Base-by-base conservation (phyloP, 2,797 vertebrate species). In the Sebastes matsubarae region DNA sequence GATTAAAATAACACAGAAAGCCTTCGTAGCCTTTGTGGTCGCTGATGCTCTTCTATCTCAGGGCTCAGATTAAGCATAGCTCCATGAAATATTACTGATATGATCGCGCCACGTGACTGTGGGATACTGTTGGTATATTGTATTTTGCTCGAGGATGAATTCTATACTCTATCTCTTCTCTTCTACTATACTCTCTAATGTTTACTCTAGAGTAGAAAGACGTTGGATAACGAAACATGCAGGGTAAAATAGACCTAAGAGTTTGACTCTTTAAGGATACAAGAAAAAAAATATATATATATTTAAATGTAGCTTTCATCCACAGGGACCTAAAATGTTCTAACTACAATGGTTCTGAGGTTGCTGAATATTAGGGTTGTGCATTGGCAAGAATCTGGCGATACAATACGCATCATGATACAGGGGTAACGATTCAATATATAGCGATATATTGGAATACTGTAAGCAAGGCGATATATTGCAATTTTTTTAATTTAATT, bases 1-100 rank as follows among this genome's bases (percentile, higher is more conserved):
- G 77, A 75, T 82, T 81, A 73, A 84, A 84, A 84, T 81, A 83
- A 77, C 68, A 79, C 70, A 42, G 52, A 52, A n/a, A 52, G 72
- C 27, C 64, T 87, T 75, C 78, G 83, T 66, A 71, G 77, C 27
- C 22, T 74, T 66, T 75, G 63, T 79, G 77, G 71, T 75, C 7
- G 27, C 58, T 77, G 71, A 74, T n/a, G 76, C 81, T 79, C 54
- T 8, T 61, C 55, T 79, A 36, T 71, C 68, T 83, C 58, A 22
- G 57, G 59, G 64, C 85, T 85, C 73, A 83, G 79, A 84, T 83
- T 75, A 77, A 77, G 58, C 65, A 77, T 6, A 66, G 80, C 67
- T 79, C 72, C 75, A 32, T 79, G 77, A 74, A 85, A 70, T 58
- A 69, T 72, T 12, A 66, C 75, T 72, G 42, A 85, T 87, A 64